Evolutionary conservation across 2,113 vertebrate genomes (phyloP), one percentile per base, ranked within the genome.

Genomic region (Ovibos moschatus): DNA sequence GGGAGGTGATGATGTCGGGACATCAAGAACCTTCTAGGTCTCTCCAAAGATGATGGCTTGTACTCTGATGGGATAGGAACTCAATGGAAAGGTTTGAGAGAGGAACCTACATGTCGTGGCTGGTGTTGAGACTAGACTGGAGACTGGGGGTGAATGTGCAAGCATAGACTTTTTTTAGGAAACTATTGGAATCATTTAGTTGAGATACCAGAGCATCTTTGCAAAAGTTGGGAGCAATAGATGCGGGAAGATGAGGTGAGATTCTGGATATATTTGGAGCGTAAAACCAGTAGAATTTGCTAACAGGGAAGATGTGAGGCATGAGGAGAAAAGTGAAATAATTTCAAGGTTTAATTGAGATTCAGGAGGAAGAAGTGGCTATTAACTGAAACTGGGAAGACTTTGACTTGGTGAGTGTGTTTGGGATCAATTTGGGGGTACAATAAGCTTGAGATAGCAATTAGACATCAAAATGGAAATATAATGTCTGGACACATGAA

Each of bases 1-100:
- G 33, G 50, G 21, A 58, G 19, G 3, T 28, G 30, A 55, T 50
- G 58, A 8, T 78, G 21, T 47, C 4, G 3, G 14, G 47, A 6
- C 11, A 4, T 9, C n/a, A 14, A 55, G 21, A 53, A 15, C 36
- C 23, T 36, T 4, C 0, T 2, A 6, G 45, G 1, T 13, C 27
- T 82, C 79, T 43, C 33, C 67, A 2, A 53, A 21, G 12, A 92
- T 67, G 43, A 53, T 4, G 23, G 28, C 50, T 25, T 82, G 51
- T 57, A 14, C 43, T 47, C 40, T 81, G 28, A 45, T 23, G 33
- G 79, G 30, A 71, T 7, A 9, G n/a, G 25, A 81, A 36, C 15
- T 47, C 7, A 19, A 3, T 27, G 33, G 33, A 50, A 13, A 43
- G 6, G 7, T 85, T 71, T 12, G 5, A 17, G 40, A 90, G 27